phyloP scores from a whole-genome alignment of 2,888 invertebrate species.

The Mythimna lalbum region DNA sequence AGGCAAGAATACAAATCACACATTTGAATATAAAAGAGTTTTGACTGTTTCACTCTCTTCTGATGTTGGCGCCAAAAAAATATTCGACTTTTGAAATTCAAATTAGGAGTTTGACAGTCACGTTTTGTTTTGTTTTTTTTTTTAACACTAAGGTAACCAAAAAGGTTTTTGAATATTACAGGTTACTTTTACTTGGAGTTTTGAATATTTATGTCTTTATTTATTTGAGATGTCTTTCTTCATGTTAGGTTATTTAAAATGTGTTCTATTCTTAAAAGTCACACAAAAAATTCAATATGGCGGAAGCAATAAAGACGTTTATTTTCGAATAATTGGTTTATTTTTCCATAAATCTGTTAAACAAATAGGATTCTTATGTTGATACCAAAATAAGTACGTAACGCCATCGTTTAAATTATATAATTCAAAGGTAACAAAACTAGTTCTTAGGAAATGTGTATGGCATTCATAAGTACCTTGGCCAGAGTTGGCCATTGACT shows the following conservation, averaged over 20 bases:
- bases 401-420: slow-evolving; percentile 12
- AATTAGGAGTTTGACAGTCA: slow-evolving; percentile 9
- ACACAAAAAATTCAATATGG: not conserved
- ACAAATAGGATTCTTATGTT: not conserved
- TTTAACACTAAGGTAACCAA: not conserved
- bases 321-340: not conserved
- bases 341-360: not conserved
- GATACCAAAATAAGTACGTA: not conserved
- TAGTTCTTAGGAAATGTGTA: slow-evolving; percentile 38
- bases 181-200: not conserved
- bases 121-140: slow-evolving; percentile 1
- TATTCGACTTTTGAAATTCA: slow-evolving; percentile 20
- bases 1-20: slow-evolving; percentile 26
- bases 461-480: slow-evolving; percentile 50
- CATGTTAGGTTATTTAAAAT: no score
- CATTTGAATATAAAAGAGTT: slow-evolving; percentile 28
- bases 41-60: slow-evolving; percentile 14
- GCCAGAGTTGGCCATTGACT: slow-evolving; percentile 41
- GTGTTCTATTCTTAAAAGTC: no score
- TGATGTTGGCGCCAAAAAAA: slow-evolving; percentile 24
- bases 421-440: slow-evolving; percentile 39
- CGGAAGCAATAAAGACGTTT: not conserved
- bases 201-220: not conserved
- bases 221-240: no score
- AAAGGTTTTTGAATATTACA: not conserved